phyloP scores from a whole-genome alignment of 2,797 vertebrate genomes.

The Trichosurus vulpecula region DNA sequence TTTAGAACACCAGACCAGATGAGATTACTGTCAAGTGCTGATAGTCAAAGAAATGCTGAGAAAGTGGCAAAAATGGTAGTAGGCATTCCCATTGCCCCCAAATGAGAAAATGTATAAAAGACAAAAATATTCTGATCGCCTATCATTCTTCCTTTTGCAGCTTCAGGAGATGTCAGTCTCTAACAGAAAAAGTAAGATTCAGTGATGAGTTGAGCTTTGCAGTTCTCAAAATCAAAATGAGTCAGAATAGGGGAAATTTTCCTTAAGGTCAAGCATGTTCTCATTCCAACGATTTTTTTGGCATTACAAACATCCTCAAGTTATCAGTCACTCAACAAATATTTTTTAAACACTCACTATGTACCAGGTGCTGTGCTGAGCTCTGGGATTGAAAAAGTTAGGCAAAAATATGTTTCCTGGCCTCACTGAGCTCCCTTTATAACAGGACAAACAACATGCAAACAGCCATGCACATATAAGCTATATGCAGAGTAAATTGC shows the following conservation, averaged over 20 bases:
- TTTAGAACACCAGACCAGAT: conserved; percentile 18
- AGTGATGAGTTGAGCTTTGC: background rate
- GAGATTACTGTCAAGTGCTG: background rate
- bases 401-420: background rate
- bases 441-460: background rate
- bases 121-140: conserved; percentile 4
- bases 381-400: background rate
- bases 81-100: background rate
- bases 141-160: background rate
- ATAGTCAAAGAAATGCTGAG: background rate
- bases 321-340: background rate
- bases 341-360: background rate
- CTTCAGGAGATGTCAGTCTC: background rate
- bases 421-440: background rate
- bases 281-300: background rate
- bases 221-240: conserved; percentile 14
- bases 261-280: background rate
- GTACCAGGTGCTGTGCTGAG: background rate
- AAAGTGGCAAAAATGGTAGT: background rate
- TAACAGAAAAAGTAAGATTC: background rate
- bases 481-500: background rate
- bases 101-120: background rate
- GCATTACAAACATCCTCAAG: background rate
- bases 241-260: background rate
- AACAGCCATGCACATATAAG: background rate